Evolutionary conservation across 2,113 vertebrate genomes (phyloP).

Genomic region (Xiphophorus couchianus): DNA sequence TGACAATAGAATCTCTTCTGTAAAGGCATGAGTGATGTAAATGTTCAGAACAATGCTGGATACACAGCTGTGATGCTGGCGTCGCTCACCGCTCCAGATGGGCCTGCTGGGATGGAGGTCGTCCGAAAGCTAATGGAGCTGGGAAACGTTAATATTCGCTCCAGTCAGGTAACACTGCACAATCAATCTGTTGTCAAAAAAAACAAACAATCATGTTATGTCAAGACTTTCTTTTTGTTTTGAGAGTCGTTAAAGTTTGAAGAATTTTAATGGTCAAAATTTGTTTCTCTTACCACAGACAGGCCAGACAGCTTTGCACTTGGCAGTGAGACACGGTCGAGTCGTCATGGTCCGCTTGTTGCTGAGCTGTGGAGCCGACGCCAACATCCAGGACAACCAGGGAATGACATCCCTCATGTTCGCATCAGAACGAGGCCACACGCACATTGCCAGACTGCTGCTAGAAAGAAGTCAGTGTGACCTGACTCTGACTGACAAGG

Average conservation of each 20-base stretch:
- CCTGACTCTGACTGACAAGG: conserved; percentile 82
- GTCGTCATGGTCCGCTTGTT: conserved; percentile 85
- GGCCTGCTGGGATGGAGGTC: conserved; percentile 87
- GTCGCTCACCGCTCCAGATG: conserved; percentile 84
- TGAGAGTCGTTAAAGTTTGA: background rate
- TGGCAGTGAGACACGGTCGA: conserved; percentile 89
- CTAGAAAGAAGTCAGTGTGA: conserved; percentile 84
- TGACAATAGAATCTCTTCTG: background rate
- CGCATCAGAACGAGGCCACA: conserved; percentile 87
- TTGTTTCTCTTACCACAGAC: conserved; percentile 70
- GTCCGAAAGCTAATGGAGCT: conserved; percentile 87
- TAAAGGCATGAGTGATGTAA: conserved; percentile 77
- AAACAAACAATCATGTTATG: background rate
- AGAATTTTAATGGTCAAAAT: background rate
- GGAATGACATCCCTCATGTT: conserved; percentile 91
- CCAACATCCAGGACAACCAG: conserved; percentile 84
- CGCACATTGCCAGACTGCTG: conserved; percentile 84
- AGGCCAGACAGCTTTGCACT: conserved; percentile 88
- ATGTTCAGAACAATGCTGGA: conserved; percentile 90
- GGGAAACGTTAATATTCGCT: conserved; percentile 86
- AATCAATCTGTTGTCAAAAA: background rate
- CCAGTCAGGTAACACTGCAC: conserved; percentile 83
- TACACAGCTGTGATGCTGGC: conserved; percentile 94
- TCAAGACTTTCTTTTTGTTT: too few species aligned
- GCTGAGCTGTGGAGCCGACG: conserved; percentile 81